Percentiles rank a stretch among this genome's conserved stretches.
These are phyloP conservation scores for Neria commutata DNA, from an alignment of 2,888 invertebrate genomes.

Conservation along the genomic window DNA sequence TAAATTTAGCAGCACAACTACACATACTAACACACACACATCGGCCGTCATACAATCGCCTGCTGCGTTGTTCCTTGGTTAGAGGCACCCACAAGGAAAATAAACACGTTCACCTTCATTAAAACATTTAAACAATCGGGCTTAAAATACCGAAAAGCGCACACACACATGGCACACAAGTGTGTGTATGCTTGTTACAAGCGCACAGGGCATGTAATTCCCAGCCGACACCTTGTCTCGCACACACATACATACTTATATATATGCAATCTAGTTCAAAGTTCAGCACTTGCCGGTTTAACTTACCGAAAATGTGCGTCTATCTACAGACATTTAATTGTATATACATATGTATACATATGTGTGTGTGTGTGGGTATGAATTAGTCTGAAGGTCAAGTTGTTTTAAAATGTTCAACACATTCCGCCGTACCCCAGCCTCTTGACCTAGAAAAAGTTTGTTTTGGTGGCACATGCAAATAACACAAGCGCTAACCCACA, in stretches of 20 bases:
- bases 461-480: not conserved
- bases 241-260: constrained; percentile 3
- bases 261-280: constrained; percentile 9
- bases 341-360: constrained; percentile 1
- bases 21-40: too few species aligned
- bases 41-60: too few species aligned
- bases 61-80: not conserved
- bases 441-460: constrained; percentile 2
- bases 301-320: not conserved
- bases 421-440: not conserved
- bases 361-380: not conserved
- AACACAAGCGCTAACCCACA: not conserved
- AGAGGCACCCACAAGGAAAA: constrained; percentile 24
- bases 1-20: too few species aligned
- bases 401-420: not conserved
- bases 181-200: constrained; percentile 7
- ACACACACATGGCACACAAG: not conserved
- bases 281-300: not conserved
- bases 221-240: not conserved
- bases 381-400: constrained; percentile 6
- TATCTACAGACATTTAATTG: not conserved
- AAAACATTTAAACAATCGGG: constrained; percentile 31
- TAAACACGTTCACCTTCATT: constrained; percentile 45
- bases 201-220: not conserved
- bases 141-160: not conserved